These are phyloP conservation scores for Euplagia quadripunctaria DNA, from an alignment of 2,888 invertebrate species.

Conservation along the genomic window DNA sequence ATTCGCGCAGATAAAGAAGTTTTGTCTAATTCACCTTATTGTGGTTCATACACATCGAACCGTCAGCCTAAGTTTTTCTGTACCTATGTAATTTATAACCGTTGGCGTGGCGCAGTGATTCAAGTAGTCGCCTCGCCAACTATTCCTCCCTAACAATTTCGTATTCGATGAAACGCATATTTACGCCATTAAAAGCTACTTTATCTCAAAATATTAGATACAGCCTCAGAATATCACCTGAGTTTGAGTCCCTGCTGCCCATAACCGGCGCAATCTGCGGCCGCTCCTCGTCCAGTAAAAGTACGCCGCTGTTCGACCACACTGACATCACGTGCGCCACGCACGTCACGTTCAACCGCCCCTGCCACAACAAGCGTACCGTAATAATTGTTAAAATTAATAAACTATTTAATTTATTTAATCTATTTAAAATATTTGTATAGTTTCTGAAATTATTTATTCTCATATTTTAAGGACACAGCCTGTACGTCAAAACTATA, in stretches of 20 bases:
- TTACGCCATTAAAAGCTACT: background rate
- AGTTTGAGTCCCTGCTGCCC: slow-evolving; percentile 88
- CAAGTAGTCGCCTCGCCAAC: background rate
- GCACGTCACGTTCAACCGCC: slow-evolving; percentile 88
- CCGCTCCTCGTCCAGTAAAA: slow-evolving; percentile 88
- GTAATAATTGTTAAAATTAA: background rate
- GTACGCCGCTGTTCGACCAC: slow-evolving; percentile 86
- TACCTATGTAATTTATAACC: background rate
- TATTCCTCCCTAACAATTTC: background rate
- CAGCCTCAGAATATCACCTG: slow-evolving; percentile 59
- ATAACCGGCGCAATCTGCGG: slow-evolving; percentile 90
- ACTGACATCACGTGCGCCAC: slow-evolving; percentile 88
- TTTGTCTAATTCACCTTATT: background rate
- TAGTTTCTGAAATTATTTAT: no score
- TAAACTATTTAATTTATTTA: background rate
- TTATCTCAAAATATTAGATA: background rate
- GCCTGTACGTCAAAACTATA: background rate
- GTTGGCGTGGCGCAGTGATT: background rate
- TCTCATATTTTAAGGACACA: background rate
- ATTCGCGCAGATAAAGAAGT: no score
- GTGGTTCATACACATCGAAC: no score
- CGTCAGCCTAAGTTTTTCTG: background rate
- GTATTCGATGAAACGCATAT: background rate
- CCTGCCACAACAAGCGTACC: slow-evolving; percentile 61
- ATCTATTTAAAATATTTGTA: no score